A percentile compares a stretch with the other conserved stretches of the same genome.
These are phyloP conservation scores for Oscheius sp. DNA, from an alignment of 2,888 invertebrate species.

Conservation along the genomic window DNA sequence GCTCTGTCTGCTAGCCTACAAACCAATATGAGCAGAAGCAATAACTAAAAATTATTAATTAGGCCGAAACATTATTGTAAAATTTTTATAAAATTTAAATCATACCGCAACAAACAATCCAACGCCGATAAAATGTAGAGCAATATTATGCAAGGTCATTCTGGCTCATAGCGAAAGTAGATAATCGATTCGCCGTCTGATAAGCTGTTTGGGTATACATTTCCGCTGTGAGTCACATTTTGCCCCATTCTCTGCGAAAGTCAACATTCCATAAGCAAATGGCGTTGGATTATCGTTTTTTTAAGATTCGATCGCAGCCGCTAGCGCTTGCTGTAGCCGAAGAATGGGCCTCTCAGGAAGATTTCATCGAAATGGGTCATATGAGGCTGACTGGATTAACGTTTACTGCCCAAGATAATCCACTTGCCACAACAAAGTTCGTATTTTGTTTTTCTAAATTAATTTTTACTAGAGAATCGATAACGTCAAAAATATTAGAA, in stretches of 20 bases:
- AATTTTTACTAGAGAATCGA: slow-evolving; percentile 55
- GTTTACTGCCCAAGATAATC: slow-evolving; percentile 92
- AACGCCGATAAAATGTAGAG: slow-evolving; percentile 50
- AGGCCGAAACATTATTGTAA: not conserved
- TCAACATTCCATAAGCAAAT: not conserved
- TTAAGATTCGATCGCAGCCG: slow-evolving; percentile 78
- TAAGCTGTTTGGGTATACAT: slow-evolving; percentile 12
- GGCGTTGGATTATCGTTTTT: slow-evolving; percentile 1
- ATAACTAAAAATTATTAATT: slow-evolving; percentile 21
- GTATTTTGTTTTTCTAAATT: slow-evolving; percentile 15
- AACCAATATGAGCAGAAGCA: slow-evolving; percentile 9
- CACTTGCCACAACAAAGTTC: slow-evolving; percentile 81
- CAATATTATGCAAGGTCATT: slow-evolving; percentile 58
- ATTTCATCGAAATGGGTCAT: slow-evolving; percentile 73
- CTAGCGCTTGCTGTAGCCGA: slow-evolving; percentile 91
- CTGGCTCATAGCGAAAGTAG: slow-evolving; percentile 8
- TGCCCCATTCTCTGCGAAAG: not conserved
- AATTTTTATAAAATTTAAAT: not conserved
- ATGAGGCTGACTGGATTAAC: slow-evolving; percentile 84
- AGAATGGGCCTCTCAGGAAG: slow-evolving; percentile 91
- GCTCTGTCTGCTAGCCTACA: slow-evolving; percentile 34
- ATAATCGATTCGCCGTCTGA: slow-evolving; percentile 19
- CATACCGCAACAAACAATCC: slow-evolving; percentile 50
- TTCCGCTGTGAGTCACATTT: not conserved
- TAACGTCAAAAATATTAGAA: slow-evolving; percentile 80